A percentile compares a stretch with the other conserved stretches of the same genome.
Conservation (phyloP, 2,797 vertebrate genomes). For the Bovichtus diacanthus region DNA sequence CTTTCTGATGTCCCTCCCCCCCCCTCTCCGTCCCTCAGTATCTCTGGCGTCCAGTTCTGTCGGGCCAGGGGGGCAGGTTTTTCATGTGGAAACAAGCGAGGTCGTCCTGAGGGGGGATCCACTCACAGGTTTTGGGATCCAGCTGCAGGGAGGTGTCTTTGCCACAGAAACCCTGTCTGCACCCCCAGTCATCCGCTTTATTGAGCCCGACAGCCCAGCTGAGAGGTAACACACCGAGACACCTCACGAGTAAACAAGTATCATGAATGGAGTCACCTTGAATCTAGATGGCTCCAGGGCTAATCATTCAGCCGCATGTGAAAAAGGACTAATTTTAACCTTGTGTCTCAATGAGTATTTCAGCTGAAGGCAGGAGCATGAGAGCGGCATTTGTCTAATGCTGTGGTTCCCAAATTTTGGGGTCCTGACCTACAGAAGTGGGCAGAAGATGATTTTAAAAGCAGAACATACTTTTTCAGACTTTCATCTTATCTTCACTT, state of each 20-base stretch:
- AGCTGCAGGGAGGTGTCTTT: constrained; percentile 99
- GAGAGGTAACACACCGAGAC: constrained; percentile 89
- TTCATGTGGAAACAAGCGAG: constrained; percentile 95
- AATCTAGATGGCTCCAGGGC: constrained; percentile 28
- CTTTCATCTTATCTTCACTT: neutral
- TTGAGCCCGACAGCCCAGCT: constrained; percentile 97
- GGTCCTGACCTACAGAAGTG: neutral
- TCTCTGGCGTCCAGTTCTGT: constrained; percentile 95
- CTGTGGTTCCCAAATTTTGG: neutral
- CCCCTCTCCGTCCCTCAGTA: constrained; percentile 80
- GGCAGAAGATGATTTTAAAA: constrained; percentile 1
- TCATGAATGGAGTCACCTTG: constrained; percentile 71
- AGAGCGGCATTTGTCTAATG: constrained; percentile 1
- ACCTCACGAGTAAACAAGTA: constrained; percentile 60
- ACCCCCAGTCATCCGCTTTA: constrained; percentile 95
- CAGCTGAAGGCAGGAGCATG: constrained; percentile 16
- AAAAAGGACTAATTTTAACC: constrained; percentile 51
- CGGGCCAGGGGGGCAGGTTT: constrained; percentile 97
- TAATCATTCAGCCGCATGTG: constrained; percentile 63
- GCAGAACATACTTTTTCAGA: neutral
- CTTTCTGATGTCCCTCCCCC: constrained; percentile 38
- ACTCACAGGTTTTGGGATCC: constrained; percentile 96
- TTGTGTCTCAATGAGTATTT: constrained; percentile 33
- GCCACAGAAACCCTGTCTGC: constrained; percentile 95
- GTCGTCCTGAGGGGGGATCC: constrained; percentile 94